Percentiles rank a stretch among this genome's conserved stretches.
Evolutionary conservation across 1,140 invertebrate genomes (phyloP).

Genomic region (Nymphalis io): DNA sequence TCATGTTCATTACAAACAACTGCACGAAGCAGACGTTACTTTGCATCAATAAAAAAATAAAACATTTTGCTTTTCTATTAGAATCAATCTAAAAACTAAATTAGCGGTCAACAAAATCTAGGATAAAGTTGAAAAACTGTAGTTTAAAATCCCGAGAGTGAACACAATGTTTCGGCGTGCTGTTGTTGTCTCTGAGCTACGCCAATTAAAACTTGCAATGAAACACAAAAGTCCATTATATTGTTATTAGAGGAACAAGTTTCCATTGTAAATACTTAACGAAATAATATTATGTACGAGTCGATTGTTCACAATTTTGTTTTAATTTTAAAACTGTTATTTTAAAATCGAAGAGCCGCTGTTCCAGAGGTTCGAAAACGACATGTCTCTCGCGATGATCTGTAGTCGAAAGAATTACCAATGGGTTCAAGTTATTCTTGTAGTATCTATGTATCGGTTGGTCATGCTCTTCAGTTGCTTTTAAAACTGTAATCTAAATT

Average conservation of each 20-base stretch:
- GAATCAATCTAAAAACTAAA: slow-evolving; percentile 12
- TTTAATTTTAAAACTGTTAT: not conserved
- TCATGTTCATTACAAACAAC: too few species aligned
- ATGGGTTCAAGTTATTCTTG: too few species aligned
- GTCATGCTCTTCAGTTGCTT: too few species aligned
- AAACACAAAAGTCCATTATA: slow-evolving; percentile 35
- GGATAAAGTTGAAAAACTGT: slow-evolving; percentile 29
- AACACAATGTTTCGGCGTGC: slow-evolving; percentile 22
- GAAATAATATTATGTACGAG: not conserved
- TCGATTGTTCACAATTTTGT: not conserved
- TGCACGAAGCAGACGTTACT: too few species aligned
- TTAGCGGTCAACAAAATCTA: slow-evolving; percentile 10
- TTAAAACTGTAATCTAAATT: too few species aligned
- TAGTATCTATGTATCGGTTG: too few species aligned
- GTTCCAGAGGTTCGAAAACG: too few species aligned
- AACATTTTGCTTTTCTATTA: not conserved
- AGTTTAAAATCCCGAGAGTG: slow-evolving; percentile 29
- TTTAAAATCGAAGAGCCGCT: too few species aligned
- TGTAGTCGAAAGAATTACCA: too few species aligned
- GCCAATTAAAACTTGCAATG: slow-evolving; percentile 40
- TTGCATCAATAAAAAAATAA: not conserved
- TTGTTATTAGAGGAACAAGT: slow-evolving; percentile 30
- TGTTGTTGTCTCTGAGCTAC: slow-evolving; percentile 26
- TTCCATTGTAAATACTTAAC: slow-evolving; percentile 3
- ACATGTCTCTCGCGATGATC: too few species aligned